Percentiles rank a stretch among this genome's conserved stretches.
Evolutionary conservation across 2,113 vertebrate species (phyloP).

Genomic region (Engraulis encrasicolus): DNA sequence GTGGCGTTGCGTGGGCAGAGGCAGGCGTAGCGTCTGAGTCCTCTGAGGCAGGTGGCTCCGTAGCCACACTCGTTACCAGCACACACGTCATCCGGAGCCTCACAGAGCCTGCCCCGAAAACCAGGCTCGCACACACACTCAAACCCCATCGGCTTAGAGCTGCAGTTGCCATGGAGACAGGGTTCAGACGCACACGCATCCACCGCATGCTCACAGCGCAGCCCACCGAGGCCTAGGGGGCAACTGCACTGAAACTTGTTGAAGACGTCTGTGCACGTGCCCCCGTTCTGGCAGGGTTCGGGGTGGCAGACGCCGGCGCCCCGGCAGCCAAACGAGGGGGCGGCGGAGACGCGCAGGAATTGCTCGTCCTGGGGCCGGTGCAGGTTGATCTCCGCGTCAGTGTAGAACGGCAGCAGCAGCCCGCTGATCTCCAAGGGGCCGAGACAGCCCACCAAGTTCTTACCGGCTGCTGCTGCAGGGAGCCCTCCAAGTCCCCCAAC

Average conservation of each 20-base stretch:
- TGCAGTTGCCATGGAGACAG: constrained; percentile 87
- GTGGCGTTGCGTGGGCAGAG: constrained; percentile 84
- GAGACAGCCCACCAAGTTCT: constrained; percentile 80
- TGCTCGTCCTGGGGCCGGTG: constrained; percentile 82
- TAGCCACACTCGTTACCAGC: constrained; percentile 78
- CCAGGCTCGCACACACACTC: constrained; percentile 81
- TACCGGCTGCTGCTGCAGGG: constrained; percentile 46
- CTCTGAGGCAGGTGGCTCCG: constrained; percentile 84
- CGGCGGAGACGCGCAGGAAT: constrained; percentile 75
- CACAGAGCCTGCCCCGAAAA: constrained; percentile 77
- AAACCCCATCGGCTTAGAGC: constrained; percentile 59
- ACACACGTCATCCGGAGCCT: constrained; percentile 76
- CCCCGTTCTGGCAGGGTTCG: constrained; percentile 79
- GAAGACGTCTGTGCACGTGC: constrained; percentile 80
- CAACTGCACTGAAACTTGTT: constrained; percentile 79
- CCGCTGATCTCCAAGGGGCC: constrained; percentile 82
- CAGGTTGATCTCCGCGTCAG: constrained; percentile 66
- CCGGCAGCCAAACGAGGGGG: constrained; percentile 72
- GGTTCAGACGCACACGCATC: constrained; percentile 78
- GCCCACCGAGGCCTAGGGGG: constrained; percentile 75
- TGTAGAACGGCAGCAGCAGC: constrained; percentile 81
- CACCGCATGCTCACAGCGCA: constrained; percentile 70
- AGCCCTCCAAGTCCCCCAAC: constrained; percentile 77
- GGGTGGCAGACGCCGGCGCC: constrained; percentile 73
- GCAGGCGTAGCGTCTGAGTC: constrained; percentile 77